Percentiles rank a stretch among this genome's conserved stretches.
Conservation (phyloP, 2,888 invertebrate species). For the Entomobrya multifasciata region DNA sequence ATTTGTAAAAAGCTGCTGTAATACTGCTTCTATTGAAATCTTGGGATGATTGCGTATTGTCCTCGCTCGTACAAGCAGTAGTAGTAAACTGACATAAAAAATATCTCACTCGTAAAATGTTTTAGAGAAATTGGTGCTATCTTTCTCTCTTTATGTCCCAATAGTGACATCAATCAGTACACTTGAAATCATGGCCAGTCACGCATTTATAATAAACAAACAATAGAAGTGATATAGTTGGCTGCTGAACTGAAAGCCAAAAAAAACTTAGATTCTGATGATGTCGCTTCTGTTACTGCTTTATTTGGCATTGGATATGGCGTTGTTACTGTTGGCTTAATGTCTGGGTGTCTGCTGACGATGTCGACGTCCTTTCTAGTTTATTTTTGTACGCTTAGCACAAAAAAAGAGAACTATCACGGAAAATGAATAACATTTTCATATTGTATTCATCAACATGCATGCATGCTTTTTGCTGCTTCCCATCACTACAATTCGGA, state of each 20-base stretch:
- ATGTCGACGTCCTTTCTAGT: neutral
- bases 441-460: neutral
- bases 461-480: neutral
- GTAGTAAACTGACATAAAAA: too few relatives aligned
- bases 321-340: too few relatives aligned
- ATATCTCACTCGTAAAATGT: too few relatives aligned
- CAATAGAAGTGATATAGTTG: constrained; percentile 20
- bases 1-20: neutral
- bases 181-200: constrained; percentile 60
- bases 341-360: neutral
- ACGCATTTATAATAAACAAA: constrained; percentile 64
- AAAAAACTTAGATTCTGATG: neutral
- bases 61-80: too few relatives aligned
- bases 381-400: neutral
- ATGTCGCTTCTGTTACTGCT: too few relatives aligned
- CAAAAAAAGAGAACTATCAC: neutral
- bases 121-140: constrained; percentile 31
- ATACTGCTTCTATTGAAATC: too few relatives aligned
- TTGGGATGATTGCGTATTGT: too few relatives aligned
- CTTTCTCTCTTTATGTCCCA: constrained; percentile 47
- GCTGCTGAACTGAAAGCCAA: neutral
- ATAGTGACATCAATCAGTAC: constrained; percentile 64
- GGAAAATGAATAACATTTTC: neutral
- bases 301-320: too few relatives aligned
- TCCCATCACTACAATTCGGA: neutral